These are phyloP conservation scores for Caenorhabditis uteleia DNA, from an alignment of 2,888 invertebrate species.

Conservation along the genomic window DNA sequence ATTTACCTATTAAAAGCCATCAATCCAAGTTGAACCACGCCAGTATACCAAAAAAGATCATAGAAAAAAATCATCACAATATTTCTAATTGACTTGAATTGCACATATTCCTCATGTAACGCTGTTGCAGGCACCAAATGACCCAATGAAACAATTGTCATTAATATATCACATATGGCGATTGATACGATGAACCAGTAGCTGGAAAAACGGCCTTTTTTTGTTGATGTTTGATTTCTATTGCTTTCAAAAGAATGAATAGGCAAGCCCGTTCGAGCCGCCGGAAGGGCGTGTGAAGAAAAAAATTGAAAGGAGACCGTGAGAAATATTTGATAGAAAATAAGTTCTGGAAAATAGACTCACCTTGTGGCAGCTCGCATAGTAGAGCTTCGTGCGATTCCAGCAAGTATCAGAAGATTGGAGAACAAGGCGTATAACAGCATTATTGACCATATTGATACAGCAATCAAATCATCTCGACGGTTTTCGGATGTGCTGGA, in stretches of 20 bases:
- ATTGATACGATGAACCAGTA: slow-evolving; percentile 68
- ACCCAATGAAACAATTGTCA: slow-evolving; percentile 60
- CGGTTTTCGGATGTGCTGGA: slow-evolving; percentile 53
- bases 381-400: slow-evolving; percentile 53
- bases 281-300: too few relatives aligned
- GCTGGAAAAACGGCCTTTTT: slow-evolving; percentile 36
- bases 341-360: neutral
- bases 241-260: too few relatives aligned
- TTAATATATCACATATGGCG: slow-evolving; percentile 64
- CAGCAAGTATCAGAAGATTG: slow-evolving; percentile 60
- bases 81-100: slow-evolving; percentile 53
- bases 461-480: slow-evolving; percentile 63
- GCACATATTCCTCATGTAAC: slow-evolving; percentile 59
- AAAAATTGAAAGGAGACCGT: neutral
- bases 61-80: slow-evolving; percentile 65
- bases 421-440: slow-evolving; percentile 60
- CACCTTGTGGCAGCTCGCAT: slow-evolving; percentile 63
- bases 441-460: slow-evolving; percentile 61
- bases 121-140: slow-evolving; percentile 66
- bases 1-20: slow-evolving; percentile 67
- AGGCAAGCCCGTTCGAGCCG: too few relatives aligned
- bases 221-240: neutral
- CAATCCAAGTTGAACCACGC: slow-evolving; percentile 62
- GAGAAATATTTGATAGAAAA: neutral
- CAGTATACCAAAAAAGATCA: slow-evolving; percentile 68